phyloP scores from a whole-genome alignment of 2,113 vertebrate genomes.

The Genyomyrus donnyi region DNA sequence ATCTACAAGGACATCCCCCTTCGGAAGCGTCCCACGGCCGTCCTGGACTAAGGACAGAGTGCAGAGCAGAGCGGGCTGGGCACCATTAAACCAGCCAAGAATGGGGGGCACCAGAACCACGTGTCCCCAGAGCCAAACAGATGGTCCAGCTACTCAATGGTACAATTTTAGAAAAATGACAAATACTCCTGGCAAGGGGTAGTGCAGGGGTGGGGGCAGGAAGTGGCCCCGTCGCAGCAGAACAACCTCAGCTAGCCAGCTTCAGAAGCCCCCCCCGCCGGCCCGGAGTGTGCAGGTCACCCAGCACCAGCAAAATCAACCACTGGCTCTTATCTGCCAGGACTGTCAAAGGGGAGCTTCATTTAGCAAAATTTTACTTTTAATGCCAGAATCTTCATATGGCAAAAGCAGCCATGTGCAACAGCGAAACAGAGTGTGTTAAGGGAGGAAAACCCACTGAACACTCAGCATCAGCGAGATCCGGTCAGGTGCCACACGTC shows the following conservation, averaged over 20 bases:
- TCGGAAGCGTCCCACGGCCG: background rate
- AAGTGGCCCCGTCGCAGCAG: background rate
- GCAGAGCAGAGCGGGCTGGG: background rate
- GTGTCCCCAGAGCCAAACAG: background rate
- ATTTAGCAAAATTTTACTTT: background rate
- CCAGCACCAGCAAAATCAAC: background rate
- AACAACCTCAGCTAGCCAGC: background rate
- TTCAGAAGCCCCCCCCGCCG: background rate
- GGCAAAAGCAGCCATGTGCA: background rate
- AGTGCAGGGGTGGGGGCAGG: background rate
- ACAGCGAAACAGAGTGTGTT: background rate
- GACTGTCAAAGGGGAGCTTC: background rate
- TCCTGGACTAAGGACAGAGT: background rate
- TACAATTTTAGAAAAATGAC: constrained; percentile 1
- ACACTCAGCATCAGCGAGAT: background rate
- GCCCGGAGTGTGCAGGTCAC: background rate
- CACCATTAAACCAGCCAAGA: background rate
- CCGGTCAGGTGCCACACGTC: background rate
- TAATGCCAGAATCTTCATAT: background rate
- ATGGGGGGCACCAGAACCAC: background rate
- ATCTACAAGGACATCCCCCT: background rate
- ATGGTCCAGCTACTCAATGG: background rate
- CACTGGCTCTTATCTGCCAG: background rate
- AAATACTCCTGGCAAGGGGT: background rate
- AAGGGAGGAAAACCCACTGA: background rate